Evolutionary conservation across 2,797 vertebrate species (phyloP).

Genomic region (Vespertilio murinus): DNA sequence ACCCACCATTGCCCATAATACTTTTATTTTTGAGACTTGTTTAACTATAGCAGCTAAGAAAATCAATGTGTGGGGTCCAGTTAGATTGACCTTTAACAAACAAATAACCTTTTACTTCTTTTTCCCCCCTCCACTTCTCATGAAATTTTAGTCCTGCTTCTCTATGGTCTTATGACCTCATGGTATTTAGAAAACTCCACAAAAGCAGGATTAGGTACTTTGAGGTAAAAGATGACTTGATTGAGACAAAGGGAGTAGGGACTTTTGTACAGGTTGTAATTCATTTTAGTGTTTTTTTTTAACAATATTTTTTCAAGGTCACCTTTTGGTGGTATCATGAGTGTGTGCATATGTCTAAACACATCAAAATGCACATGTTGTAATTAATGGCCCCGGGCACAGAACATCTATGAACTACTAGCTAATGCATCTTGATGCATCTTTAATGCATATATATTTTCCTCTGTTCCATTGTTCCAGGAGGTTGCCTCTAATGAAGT

Average conservation of each 20-base stretch:
- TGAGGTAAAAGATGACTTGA: background rate
- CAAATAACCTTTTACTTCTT: constrained; percentile 67
- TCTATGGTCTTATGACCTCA: background rate
- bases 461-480: background rate
- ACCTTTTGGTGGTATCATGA: background rate
- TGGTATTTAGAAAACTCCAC: constrained; percentile 13
- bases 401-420: background rate
- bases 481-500: background rate
- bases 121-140: background rate
- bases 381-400: background rate
- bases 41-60: constrained; percentile 74
- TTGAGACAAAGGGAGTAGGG: background rate
- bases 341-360: background rate
- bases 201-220: background rate
- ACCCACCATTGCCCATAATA: constrained; percentile 74
- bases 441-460: background rate
- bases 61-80: constrained; percentile 74
- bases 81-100: constrained; percentile 79
- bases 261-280: background rate
- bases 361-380: background rate
- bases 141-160: constrained; percentile 20
- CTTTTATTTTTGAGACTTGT: constrained; percentile 78
- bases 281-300: background rate
- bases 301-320: background rate
- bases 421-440: background rate